These are phyloP conservation scores for Trididemnum miniatum DNA, from an alignment of 23 tunicate genomes.

Conservation along the genomic window DNA sequence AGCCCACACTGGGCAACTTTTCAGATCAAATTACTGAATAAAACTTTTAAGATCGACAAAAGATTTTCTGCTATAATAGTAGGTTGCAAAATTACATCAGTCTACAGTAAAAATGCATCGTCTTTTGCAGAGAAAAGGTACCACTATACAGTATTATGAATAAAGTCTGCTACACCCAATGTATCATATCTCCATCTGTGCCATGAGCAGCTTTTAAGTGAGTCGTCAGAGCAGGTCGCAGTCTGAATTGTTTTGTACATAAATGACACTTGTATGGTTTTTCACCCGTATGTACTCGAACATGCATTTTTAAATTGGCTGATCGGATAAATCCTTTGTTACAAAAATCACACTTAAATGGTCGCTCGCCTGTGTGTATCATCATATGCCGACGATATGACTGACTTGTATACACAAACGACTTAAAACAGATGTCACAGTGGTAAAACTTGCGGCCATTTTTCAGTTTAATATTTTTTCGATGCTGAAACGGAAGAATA, in stretches of 20 bases:
- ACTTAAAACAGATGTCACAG: conserved; percentile 6
- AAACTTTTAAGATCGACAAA: too few species aligned
- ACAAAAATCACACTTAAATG: conserved; percentile 25
- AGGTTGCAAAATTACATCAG: too few species aligned
- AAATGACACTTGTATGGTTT: conserved; percentile 20
- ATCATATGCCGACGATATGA: conserved; percentile 28
- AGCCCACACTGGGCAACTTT: too few species aligned
- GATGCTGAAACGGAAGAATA: neutral
- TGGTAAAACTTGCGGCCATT: conserved; percentile 18
- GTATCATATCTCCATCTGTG: conserved; percentile 3
- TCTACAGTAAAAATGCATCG: too few species aligned
- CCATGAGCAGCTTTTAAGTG: conserved; percentile 11
- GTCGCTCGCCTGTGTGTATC: conserved; percentile 30
- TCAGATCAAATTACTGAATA: too few species aligned
- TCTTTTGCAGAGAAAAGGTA: too few species aligned
- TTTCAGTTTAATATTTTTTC: neutral
- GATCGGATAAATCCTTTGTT: conserved; percentile 18
- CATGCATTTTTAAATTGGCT: conserved; percentile 23
- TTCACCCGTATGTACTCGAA: conserved; percentile 25
- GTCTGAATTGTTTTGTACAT: neutral
- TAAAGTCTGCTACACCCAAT: too few species aligned
- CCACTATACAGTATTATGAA: too few species aligned
- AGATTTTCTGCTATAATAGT: too few species aligned
- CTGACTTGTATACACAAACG: conserved; percentile 27
- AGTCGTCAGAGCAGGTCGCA: neutral